These are phyloP conservation scores for Dendropsophus ebraccatus DNA, from an alignment of 2,113 vertebrate genomes.

Conservation along the genomic window DNA sequence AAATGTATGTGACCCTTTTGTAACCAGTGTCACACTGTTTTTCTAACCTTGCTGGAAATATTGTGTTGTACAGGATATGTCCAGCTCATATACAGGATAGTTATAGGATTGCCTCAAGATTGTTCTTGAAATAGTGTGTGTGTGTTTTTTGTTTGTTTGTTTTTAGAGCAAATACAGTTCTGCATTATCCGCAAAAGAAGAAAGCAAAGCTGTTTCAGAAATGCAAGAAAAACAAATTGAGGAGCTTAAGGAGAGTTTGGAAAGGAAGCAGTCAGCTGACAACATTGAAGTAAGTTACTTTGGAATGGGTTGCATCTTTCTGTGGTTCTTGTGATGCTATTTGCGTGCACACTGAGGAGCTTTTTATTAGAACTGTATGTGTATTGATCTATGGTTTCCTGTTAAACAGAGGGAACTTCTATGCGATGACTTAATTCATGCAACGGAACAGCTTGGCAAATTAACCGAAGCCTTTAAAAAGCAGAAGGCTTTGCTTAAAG, in stretches of 20 bases:
- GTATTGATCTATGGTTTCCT: not conserved
- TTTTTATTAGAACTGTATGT: not conserved
- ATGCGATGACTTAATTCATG: constrained; percentile 85
- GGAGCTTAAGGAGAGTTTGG: constrained; percentile 79
- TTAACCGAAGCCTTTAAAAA: constrained; percentile 86
- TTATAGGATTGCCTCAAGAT: not conserved
- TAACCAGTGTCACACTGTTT: too few species aligned
- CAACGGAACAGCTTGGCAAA: constrained; percentile 83
- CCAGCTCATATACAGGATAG: not conserved
- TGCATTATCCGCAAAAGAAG: constrained; percentile 78
- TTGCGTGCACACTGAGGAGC: not conserved
- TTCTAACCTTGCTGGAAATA: not conserved
- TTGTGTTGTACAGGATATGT: not conserved
- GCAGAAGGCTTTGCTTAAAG: constrained; percentile 78
- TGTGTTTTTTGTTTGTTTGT: too few species aligned
- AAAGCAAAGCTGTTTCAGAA: constrained; percentile 70
- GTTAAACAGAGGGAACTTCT: constrained; percentile 84
- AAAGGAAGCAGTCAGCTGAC: constrained; percentile 78
- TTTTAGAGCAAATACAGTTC: constrained; percentile 80
- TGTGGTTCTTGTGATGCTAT: not conserved
- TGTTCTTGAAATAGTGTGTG: too few species aligned
- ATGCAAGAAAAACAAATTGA: constrained; percentile 78
- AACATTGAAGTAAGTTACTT: constrained; percentile 81
- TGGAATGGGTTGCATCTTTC: not conserved
- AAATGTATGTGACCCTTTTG: constrained; percentile 83